Evolutionary conservation across 2,888 invertebrate species (phyloP), one percentile per base, ranked within the genome.

Genomic region (Arenicola marina): DNA sequence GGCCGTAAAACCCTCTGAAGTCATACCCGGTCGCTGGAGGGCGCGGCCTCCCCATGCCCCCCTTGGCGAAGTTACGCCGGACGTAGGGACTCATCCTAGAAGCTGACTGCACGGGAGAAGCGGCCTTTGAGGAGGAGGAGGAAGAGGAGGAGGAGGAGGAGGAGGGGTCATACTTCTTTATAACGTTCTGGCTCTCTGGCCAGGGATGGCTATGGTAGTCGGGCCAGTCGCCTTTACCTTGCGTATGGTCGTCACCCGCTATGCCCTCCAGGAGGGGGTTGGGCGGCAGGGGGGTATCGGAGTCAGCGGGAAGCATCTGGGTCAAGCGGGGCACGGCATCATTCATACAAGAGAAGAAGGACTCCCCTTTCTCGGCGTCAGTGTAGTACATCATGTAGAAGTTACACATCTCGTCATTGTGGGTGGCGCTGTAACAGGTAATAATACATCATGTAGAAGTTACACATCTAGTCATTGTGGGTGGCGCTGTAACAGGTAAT

Each of bases 251-350:
- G 4, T 74, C 76, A 7, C 65, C 67, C 11, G 78, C 80, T n/a
- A 61, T 62, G 15, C 72, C 76, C 33, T 81, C 82, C 24, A 82
- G 70, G 0, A 32, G 31, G 2, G 84, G 84, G 73, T 87, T 86
- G n/a, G 80, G 78, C 11, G 87, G 87, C 4, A 86, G 76, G 0
- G 85, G 84, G 2, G 73, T 73, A 59, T 84, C 83, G 2, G 82
- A 83, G 65, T 79, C 84, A 0, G 69, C 56, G 2, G 86, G 86
- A 18, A 86, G 71, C 33, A 72, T 64, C 2, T 62, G 38, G 21
- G 77, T 71, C 15, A 85, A 63, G 0, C 66, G 59, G 0, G 70
- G 66, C 38, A 73, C 70, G 4, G 71, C 45, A 65, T 80, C 73
- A 4, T 70, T 69, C 1, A 38, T 59, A 63, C 82, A 82, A 15